phyloP scores from a whole-genome alignment of 1,140 invertebrate genomes.

The Zaprionus gabonicus region DNA sequence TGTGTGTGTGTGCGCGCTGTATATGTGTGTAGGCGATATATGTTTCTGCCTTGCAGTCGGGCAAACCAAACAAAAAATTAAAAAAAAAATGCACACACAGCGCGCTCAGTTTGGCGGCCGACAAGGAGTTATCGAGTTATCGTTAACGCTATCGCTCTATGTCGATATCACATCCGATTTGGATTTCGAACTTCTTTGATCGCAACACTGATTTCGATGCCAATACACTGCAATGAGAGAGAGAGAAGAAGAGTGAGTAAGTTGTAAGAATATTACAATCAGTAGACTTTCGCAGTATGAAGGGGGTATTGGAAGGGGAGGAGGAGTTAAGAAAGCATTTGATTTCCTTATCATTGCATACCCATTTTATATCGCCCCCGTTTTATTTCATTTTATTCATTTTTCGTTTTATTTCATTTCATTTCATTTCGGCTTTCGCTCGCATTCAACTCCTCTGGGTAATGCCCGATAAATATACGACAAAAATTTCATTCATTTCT shows the following conservation, averaged over 20 bases:
- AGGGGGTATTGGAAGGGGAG: no score
- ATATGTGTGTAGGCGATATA: conserved; percentile 8
- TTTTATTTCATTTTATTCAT: conserved; percentile 10
- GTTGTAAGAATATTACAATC: background rate
- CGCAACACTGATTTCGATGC: background rate
- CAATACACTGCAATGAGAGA: conserved; percentile 27
- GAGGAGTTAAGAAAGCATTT: background rate
- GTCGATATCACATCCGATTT: conserved; percentile 6
- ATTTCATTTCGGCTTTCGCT: conserved; percentile 1
- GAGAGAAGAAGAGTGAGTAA: background rate
- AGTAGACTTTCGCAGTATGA: background rate
- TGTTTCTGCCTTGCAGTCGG: background rate
- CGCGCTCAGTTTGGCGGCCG: conserved; percentile 19
- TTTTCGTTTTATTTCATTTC: conserved; percentile 18
- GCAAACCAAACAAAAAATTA: conserved; percentile 43
- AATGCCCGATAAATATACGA: conserved; percentile 27
- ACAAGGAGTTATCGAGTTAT: conserved; percentile 8
- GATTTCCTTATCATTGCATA: conserved; percentile 19
- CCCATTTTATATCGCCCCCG: conserved; percentile 9
- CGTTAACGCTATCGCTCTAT: conserved; percentile 8
- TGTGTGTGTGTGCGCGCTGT: conserved; percentile 3
- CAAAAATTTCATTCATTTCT: conserved; percentile 35
- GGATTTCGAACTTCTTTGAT: background rate
- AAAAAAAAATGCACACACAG: conserved; percentile 35
- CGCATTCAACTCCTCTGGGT: conserved; percentile 22